Evolutionary conservation across 2,797 vertebrate species (phyloP).

Genomic region (Danio albolineatus): DNA sequence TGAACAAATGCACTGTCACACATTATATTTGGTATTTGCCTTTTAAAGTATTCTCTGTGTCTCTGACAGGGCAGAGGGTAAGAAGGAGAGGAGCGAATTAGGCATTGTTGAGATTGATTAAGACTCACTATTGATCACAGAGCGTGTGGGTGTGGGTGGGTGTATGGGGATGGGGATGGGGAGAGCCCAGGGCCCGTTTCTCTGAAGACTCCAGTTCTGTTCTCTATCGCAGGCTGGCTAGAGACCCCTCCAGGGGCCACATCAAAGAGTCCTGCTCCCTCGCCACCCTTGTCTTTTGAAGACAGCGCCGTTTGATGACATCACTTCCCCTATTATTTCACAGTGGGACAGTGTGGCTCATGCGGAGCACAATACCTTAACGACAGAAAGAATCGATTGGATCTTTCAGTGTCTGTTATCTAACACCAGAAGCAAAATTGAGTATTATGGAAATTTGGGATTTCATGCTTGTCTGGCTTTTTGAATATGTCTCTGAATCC

Average conservation of each 20-base stretch:
- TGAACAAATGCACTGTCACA: neutral
- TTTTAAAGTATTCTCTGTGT: slow-evolving; percentile 28
- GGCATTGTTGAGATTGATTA: slow-evolving; percentile 77
- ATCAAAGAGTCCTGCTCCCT: slow-evolving; percentile 75
- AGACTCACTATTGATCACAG: slow-evolving; percentile 77
- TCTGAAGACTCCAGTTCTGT: slow-evolving; percentile 73
- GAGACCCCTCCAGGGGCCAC: slow-evolving; percentile 65
- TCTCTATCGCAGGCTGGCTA: slow-evolving; percentile 71
- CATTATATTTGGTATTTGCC: slow-evolving; percentile 2
- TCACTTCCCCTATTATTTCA: slow-evolving; percentile 69
- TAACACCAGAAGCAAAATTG: slow-evolving; percentile 37
- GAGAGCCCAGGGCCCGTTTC: slow-evolving; percentile 69
- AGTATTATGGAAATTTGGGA: neutral
- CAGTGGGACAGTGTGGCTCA: slow-evolving; percentile 65
- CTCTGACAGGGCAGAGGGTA: slow-evolving; percentile 45
- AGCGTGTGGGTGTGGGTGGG: slow-evolving; percentile 64
- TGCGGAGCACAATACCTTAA: slow-evolving; percentile 55
- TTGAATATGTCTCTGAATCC: slow-evolving; percentile 15
- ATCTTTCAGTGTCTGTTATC: slow-evolving; percentile 26
- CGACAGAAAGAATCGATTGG: neutral
- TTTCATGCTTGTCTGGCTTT: neutral
- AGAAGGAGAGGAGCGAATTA: slow-evolving; percentile 64
- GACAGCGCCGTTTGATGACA: slow-evolving; percentile 77
- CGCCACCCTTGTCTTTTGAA: slow-evolving; percentile 72
- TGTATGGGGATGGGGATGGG: slow-evolving; percentile 53